These are phyloP conservation scores for Aquatica leii DNA, from an alignment of 2,888 invertebrate species.

Conservation along the genomic window DNA sequence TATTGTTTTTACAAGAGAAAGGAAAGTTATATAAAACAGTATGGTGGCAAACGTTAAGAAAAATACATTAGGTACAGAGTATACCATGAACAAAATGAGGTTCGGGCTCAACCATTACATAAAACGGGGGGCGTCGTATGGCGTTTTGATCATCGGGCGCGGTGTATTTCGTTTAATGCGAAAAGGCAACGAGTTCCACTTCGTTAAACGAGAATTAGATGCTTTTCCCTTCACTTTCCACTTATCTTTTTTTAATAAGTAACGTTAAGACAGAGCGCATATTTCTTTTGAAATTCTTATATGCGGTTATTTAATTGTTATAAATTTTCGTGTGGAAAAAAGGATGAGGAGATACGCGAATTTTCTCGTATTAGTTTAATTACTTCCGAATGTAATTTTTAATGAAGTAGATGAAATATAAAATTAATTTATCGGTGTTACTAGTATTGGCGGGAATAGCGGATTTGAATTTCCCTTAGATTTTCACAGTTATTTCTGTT, in stretches of 20 bases:
- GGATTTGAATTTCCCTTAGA: neutral
- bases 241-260: slow-evolving; percentile 10
- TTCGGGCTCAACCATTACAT: slow-evolving; percentile 61
- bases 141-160: slow-evolving; percentile 52
- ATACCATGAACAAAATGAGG: slow-evolving; percentile 62
- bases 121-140: slow-evolving; percentile 57
- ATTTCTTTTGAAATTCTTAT: too few species aligned
- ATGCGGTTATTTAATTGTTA: too few species aligned
- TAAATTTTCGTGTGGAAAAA: too few species aligned
- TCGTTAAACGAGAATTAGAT: slow-evolving; percentile 15
- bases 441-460: slow-evolving; percentile 3
- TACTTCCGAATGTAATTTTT: too few species aligned
- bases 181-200: slow-evolving; percentile 31
- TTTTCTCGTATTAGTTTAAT: too few species aligned
- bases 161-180: slow-evolving; percentile 43
- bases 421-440: too few species aligned
- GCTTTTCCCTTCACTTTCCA: slow-evolving; percentile 33
- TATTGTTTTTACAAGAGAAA: slow-evolving; percentile 5
- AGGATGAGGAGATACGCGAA: too few species aligned
- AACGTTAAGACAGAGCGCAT: too few species aligned
- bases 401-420: too few species aligned
- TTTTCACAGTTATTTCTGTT: neutral
- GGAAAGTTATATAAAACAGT: neutral
- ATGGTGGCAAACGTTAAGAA: slow-evolving; percentile 54
- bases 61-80: slow-evolving; percentile 59